Evolutionary conservation across 2,888 invertebrate species (phyloP).

Genomic region (Meteorus colon): DNA sequence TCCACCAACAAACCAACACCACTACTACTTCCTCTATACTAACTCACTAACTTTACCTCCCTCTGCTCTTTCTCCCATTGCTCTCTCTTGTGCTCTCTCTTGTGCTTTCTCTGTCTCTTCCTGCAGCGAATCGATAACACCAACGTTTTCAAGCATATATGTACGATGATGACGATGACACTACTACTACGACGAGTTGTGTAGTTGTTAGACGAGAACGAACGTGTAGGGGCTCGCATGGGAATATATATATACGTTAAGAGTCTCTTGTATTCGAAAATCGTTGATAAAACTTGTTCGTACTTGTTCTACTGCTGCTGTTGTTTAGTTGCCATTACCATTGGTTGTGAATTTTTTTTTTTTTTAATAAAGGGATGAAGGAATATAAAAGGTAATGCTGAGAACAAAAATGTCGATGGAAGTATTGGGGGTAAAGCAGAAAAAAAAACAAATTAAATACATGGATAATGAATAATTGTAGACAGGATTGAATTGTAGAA

Average conservation of each 20-base stretch:
- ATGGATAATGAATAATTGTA: background rate
- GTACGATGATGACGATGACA: background rate
- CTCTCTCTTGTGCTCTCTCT: constrained; percentile 16
- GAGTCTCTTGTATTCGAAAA: constrained; percentile 56
- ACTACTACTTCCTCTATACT: constrained; percentile 43
- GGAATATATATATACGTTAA: background rate
- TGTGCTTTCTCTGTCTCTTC: constrained; percentile 52
- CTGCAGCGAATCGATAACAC: constrained; percentile 67
- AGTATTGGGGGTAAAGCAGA: background rate
- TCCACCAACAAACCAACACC: constrained; percentile 27
- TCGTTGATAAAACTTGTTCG: constrained; percentile 49
- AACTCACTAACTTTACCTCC: constrained; percentile 10
- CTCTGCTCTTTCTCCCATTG: constrained; percentile 32
- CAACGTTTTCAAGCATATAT: constrained; percentile 21
- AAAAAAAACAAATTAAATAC: background rate
- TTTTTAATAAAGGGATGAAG: background rate
- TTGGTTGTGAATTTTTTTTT: too few relatives aligned
- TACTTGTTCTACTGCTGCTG: background rate
- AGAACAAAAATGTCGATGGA: background rate
- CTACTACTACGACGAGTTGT: constrained; percentile 13
- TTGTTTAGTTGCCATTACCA: constrained; percentile 15
- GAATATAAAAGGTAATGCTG: background rate
- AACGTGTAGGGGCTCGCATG: background rate
- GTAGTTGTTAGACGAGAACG: background rate
- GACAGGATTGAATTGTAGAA: background rate